A percentile compares a stretch with the other conserved stretches of the same genome.
Evolutionary conservation across 2,113 vertebrate species (phyloP).

Genomic region (Spermophilus dauricus): DNA sequence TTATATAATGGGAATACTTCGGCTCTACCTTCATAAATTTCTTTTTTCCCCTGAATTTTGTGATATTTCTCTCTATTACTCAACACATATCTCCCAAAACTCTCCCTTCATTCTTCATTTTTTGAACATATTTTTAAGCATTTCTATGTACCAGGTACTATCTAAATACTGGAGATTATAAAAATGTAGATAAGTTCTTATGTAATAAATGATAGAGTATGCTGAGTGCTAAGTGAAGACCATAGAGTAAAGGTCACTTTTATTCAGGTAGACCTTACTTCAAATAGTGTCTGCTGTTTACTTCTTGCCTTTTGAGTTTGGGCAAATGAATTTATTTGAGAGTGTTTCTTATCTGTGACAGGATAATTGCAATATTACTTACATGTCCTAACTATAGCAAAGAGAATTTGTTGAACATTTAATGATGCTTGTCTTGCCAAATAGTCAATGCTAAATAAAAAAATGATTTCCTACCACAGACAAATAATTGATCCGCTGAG

Average conservation of each 20-base stretch:
- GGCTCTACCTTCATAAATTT: background rate
- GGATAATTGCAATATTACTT: background rate
- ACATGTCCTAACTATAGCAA: background rate
- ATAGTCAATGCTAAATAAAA: conserved; percentile 7
- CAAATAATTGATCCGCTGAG: background rate
- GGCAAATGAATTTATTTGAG: background rate
- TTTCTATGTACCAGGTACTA: background rate
- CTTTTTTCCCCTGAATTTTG: background rate
- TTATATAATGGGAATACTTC: background rate
- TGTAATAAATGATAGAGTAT: background rate
- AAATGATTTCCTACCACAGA: background rate
- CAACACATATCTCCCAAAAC: background rate
- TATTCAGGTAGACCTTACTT: background rate
- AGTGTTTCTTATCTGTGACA: conserved; percentile 38
- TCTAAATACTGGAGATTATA: background rate
- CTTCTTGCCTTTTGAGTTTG: background rate
- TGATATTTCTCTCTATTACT: background rate
- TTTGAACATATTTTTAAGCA: conserved; percentile 10
- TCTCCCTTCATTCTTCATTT: background rate
- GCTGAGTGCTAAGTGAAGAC: background rate
- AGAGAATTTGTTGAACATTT: conserved; percentile 30
- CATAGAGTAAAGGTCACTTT: background rate
- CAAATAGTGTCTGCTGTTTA: background rate
- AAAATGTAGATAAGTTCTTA: conserved; percentile 21
- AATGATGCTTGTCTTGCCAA: background rate